phyloP scores from a whole-genome alignment of 2,888 invertebrate species.

The Agriopis aurantiaria region DNA sequence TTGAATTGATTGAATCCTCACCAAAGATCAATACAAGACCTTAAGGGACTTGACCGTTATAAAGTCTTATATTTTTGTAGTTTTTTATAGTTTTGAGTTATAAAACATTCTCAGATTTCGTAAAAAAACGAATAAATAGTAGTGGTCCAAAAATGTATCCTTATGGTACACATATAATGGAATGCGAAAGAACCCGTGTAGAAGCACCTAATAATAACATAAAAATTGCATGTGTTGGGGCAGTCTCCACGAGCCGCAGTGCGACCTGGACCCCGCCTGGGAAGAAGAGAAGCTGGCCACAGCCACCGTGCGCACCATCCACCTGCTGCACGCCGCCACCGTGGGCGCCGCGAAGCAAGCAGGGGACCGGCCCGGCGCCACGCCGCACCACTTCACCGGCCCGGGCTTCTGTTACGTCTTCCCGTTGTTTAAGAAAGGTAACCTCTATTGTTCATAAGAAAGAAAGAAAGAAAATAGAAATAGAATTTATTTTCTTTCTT shows the following conservation, averaged over 20 bases:
- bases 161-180: neutral
- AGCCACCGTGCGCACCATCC: constrained; percentile 89
- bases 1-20: too few relatives aligned
- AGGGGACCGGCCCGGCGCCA: constrained; percentile 45
- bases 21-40: too few relatives aligned
- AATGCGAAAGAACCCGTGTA: neutral
- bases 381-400: constrained; percentile 84
- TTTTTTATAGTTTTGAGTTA: too few relatives aligned
- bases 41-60: too few relatives aligned
- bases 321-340: constrained; percentile 84
- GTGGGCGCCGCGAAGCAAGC: constrained; percentile 45
- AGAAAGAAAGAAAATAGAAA: too few relatives aligned
- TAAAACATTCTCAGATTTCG: too few relatives aligned
- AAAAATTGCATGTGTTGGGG: neutral
- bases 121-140: too few relatives aligned
- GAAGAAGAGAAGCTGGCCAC: constrained; percentile 88
- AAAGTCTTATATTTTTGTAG: too few relatives aligned
- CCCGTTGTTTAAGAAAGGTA: constrained; percentile 90
- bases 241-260: constrained; percentile 91
- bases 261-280: constrained; percentile 92
- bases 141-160: too few relatives aligned
- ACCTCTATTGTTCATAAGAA: neutral
- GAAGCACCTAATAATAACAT: too few relatives aligned
- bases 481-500: too few relatives aligned
- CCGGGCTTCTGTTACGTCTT: constrained; percentile 94